Evolutionary conservation across 2,888 invertebrate species (phyloP).

Genomic region (Acanthococcus lagerstroemiae): DNA sequence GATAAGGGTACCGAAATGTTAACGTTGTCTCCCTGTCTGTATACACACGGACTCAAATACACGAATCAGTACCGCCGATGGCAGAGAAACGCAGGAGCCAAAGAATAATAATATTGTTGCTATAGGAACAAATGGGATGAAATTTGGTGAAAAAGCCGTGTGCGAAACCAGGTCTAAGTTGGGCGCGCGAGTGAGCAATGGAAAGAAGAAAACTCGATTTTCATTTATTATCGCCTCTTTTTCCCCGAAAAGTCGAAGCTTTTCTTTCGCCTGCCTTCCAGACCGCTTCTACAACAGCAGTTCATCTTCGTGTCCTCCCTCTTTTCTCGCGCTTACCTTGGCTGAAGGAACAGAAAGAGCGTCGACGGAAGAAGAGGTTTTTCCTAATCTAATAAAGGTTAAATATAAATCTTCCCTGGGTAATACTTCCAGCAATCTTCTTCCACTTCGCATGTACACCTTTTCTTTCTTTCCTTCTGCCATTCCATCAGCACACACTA

Average conservation of each 20-base stretch:
- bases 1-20: too few species aligned
- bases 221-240: slow-evolving; percentile 30
- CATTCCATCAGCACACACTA: too few species aligned
- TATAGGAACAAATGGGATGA: slow-evolving; percentile 31
- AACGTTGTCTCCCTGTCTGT: too few species aligned
- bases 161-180: not conserved
- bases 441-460: not conserved
- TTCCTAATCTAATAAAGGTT: slow-evolving; percentile 30
- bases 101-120: slow-evolving; percentile 31
- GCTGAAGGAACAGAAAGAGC: not conserved
- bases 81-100: not conserved
- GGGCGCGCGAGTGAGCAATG: not conserved
- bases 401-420: slow-evolving; percentile 27
- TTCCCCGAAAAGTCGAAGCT: slow-evolving; percentile 12
- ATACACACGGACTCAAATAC: too few species aligned
- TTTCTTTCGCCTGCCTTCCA: slow-evolving; percentile 1
- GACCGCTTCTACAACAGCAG: not conserved
- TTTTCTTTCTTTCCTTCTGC: not conserved
- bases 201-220: slow-evolving; percentile 26
- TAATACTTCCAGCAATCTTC: slow-evolving; percentile 25
- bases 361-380: not conserved
- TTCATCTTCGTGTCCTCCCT: slow-evolving; percentile 3
- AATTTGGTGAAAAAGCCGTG: slow-evolving; percentile 26
- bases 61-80: not conserved
- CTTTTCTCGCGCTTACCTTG: not conserved